A percentile compares a stretch with the other conserved stretches of the same genome.
These are phyloP conservation scores for Lasaia peninsularis DNA, from an alignment of 1,140 invertebrate genomes.

Conservation along the genomic window DNA sequence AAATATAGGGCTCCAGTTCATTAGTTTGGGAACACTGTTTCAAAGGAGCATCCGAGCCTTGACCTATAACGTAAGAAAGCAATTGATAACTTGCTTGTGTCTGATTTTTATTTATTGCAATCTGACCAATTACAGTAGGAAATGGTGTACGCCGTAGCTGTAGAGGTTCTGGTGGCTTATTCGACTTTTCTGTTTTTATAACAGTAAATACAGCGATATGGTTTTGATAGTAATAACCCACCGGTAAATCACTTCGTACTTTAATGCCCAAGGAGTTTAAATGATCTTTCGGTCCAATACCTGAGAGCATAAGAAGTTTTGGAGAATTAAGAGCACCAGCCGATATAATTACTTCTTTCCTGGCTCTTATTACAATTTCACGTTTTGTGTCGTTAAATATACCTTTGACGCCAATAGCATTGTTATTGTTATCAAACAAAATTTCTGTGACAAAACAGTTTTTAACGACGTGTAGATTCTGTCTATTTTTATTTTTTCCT, in stretches of 20 bases:
- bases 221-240: slow-evolving; percentile 85
- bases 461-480: slow-evolving; percentile 69
- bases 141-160: slow-evolving; percentile 84
- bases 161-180: slow-evolving; percentile 38
- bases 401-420: slow-evolving; percentile 65
- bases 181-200: slow-evolving; percentile 77
- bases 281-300: slow-evolving; percentile 76
- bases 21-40: not conserved
- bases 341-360: slow-evolving; percentile 23
- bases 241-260: slow-evolving; percentile 65
- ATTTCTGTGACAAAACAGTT: slow-evolving; percentile 55
- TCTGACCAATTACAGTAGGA: slow-evolving; percentile 84
- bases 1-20: slow-evolving; percentile 18
- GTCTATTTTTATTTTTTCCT: slow-evolving; percentile 64
- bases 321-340: slow-evolving; percentile 76
- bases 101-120: slow-evolving; percentile 75
- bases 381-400: slow-evolving; percentile 54
- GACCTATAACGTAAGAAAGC: slow-evolving; percentile 15
- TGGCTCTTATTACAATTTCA: slow-evolving; percentile 70
- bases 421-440: slow-evolving; percentile 80
- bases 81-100: slow-evolving; percentile 26
- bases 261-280: slow-evolving; percentile 74
- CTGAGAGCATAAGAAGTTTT: too few species aligned
- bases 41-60: too few species aligned
- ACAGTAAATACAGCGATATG: slow-evolving; percentile 83